Base-by-base conservation (phyloP, 2,113 vertebrate species). In the Rhadina sibilatrix region DNA sequence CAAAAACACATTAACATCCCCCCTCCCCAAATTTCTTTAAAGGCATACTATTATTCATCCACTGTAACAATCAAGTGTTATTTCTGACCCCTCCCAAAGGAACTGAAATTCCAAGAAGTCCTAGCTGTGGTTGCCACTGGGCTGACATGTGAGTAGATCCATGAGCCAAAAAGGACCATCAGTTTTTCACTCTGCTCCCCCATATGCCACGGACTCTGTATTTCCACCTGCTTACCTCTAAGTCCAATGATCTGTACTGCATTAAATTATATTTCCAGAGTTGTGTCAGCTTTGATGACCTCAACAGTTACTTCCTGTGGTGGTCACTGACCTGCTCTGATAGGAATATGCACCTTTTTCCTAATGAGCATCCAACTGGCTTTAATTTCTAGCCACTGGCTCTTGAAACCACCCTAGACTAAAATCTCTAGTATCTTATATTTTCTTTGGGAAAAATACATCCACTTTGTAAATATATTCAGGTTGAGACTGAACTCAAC, bases 121-220 rank as follows among this genome's bases (percentile, higher is more conserved):
- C 17, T 19, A 40, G 38, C 25, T 82, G 49, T 30, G 38, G 44
- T 2, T 84, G 61, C 12, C 69, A 33, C 49, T 76, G 52, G 60
- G 23, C 9, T 87, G 84, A 85, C 46, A 47, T 2, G 24, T 33
- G 38, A 72, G 27, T 8, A 33, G 40, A 65, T 35, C 30, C 54
- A 35, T 20, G 7, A 92, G 70, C 37, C 49, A 75, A 10, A 81
- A 27, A 76, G 21, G 12, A 50, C 15, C 10, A 56, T 4, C 60
- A 22, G 7, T 54, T 79, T 77, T 75, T 54, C 22, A 60, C 27
- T 69, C 54, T 40, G n/a, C 38, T 64, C 28, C 70, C 64, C 52
- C 5, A 5, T 11, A 52, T 75, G 44, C 53, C 50, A 49, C 0
- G 0, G 15, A 5, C n/a, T 60, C 22, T 22, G 1, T 12, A 50